Evolutionary conservation across 1,140 invertebrate species (phyloP).

Genomic region (Drosophila cardini): DNA sequence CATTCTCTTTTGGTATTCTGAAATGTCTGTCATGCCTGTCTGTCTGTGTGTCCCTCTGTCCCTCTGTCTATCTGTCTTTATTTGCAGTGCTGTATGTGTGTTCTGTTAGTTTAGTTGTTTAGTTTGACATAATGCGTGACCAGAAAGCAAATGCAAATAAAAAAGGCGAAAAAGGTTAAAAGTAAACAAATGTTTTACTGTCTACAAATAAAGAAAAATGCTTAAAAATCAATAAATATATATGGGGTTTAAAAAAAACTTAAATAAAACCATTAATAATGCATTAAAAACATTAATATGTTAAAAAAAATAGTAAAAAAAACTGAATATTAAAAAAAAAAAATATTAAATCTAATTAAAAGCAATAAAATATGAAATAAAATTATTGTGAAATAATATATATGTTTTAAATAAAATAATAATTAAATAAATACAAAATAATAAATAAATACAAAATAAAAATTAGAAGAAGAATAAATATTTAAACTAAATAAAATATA

Average conservation of each 20-base stretch:
- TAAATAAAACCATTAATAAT: too few species aligned
- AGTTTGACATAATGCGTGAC: constrained; percentile 37
- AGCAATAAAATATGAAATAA: neutral
- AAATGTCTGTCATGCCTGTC: constrained; percentile 29
- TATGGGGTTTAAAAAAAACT: neutral
- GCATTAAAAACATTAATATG: too few species aligned
- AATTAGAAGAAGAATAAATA: neutral
- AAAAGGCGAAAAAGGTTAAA: neutral
- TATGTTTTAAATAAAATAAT: neutral
- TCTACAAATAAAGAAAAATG: neutral
- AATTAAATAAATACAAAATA: constrained; percentile 8
- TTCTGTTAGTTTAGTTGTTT: constrained; percentile 14
- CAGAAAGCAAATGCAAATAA: constrained; percentile 8
- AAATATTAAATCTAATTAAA: too few species aligned
- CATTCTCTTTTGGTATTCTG: constrained; percentile 15
- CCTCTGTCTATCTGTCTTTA: constrained; percentile 8
- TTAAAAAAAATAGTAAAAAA: too few species aligned
- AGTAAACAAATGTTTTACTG: constrained; percentile 6
- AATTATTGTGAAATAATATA: constrained; percentile 1
- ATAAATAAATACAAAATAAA: neutral
- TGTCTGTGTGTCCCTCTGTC: constrained; percentile 4
- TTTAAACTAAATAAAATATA: neutral
- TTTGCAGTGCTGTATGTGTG: neutral
- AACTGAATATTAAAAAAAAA: too few species aligned
- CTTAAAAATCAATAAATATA: neutral